Base-by-base conservation (phyloP, 2,797 vertebrate species). In the Alcedo quadribrachys region DNA sequence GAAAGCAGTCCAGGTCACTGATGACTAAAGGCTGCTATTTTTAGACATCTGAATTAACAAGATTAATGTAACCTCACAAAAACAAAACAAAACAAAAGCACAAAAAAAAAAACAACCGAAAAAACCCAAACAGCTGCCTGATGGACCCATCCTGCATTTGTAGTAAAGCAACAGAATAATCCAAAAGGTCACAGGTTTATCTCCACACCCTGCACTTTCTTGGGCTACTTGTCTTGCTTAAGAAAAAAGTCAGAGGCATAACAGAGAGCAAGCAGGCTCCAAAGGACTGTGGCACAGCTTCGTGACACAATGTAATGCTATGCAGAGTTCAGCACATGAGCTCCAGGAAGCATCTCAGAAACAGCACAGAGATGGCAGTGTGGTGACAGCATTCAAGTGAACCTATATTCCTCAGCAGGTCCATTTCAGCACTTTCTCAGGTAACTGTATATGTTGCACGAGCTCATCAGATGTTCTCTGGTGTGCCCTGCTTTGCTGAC, bases 111-210 rank as follows among this genome's bases (percentile, higher is more conserved):
- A 37, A 13, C 13, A 37, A 11, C 12, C 58, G 74, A 75, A 70
- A 94, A 70, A 68, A 5, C 15, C 6, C 6, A 40, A 40, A 15
- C 77, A 70, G 28, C 55, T 79, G 67, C 77, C 60, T 79, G 15
- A 55, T 69, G 43, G 43, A 63, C 40, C 28, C 28, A 70, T 87
- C n/a, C 48, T 63, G 70, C 60, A 40, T 80, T 88, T 71, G 33
- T 37, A 50, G 48, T 6, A 58, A 40, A 85, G 54, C 48, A 86
- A 62, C 35, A 74, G 91, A 92, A 85, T 51, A 90, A 82, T 62
- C 85, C 78, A 22, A 94, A 93, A 92, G 85, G 89, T 89, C 81
- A 80, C 58, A 73, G 86, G 35, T 68, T 86, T 95, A 85, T 80
- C 92, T 92, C 75, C 50, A 70, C 61, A 74, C 57, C 9, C 78